Conservation (phyloP, 2,797 vertebrate genomes). For the Sciurus carolinensis region DNA sequence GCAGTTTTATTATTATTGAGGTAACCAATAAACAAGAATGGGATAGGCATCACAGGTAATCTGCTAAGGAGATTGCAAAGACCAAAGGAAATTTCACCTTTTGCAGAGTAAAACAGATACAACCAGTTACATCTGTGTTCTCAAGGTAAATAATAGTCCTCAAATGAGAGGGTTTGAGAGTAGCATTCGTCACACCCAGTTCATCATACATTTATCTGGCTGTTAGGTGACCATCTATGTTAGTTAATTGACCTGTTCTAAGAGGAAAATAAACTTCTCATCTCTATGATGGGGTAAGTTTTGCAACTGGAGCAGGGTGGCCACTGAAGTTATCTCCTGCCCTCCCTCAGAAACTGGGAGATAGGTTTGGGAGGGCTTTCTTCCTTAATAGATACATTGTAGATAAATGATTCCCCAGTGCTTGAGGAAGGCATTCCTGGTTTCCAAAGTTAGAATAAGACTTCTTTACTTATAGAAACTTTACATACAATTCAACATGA, state of each 20-base stretch:
- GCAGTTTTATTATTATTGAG: neutral
- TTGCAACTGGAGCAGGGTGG: rapidly evolving
- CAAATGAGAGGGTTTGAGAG: neutral
- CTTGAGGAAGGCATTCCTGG: neutral
- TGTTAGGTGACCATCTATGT: neutral
- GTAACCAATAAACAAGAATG: neutral
- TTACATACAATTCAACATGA: neutral
- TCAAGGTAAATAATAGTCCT: neutral
- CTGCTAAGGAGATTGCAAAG: neutral
- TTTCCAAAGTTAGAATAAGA: neutral
- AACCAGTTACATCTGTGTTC: neutral
- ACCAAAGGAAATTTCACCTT: neutral
- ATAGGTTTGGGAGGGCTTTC: rapidly evolving
- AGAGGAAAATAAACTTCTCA: neutral
- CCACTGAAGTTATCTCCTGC: rapidly evolving
- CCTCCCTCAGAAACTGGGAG: neutral
- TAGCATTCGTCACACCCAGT: neutral
- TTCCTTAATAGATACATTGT: neutral
- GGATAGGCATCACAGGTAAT: neutral
- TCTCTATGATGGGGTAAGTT: neutral
- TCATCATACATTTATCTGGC: neutral
- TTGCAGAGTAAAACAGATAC: rapidly evolving
- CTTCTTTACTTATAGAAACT: neutral
- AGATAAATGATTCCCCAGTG: neutral
- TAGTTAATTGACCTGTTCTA: neutral